phyloP scores from a whole-genome alignment of 2,888 invertebrate genomes.

The Chrysolina haemoptera region DNA sequence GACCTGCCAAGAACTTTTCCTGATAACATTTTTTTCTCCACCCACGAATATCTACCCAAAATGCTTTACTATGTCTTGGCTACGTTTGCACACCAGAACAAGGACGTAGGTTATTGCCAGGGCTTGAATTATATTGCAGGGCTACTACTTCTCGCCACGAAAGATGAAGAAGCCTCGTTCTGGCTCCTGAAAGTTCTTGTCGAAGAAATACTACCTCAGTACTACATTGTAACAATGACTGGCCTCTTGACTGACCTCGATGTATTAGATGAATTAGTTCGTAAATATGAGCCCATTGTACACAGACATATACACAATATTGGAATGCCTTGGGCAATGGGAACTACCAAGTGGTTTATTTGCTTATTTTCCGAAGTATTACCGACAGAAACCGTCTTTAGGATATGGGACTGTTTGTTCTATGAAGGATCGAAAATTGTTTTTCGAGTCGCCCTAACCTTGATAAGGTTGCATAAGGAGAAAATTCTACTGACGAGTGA shows the following conservation, averaged over 20 bases:
- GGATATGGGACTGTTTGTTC: conserved; percentile 97
- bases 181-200: conserved; percentile 94
- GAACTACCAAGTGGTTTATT: conserved; percentile 96
- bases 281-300: conserved; percentile 85
- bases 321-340: conserved; percentile 91
- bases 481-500: conserved; percentile 84
- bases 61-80: conserved; percentile 89
- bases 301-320: conserved; percentile 85
- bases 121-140: conserved; percentile 94
- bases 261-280: conserved; percentile 89
- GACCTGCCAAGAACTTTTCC: conserved; percentile 96
- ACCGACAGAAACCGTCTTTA: conserved; percentile 92
- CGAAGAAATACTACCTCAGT: conserved; percentile 87
- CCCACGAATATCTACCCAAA: conserved; percentile 80
- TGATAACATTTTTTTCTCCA: conserved; percentile 93
- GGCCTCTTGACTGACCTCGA: conserved; percentile 92
- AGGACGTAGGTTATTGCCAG: conserved; percentile 93
- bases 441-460: conserved; percentile 89
- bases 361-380: conserved; percentile 94
- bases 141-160: conserved; percentile 86
- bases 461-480: conserved; percentile 82
- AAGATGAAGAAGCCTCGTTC: conserved; percentile 92
- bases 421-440: conserved; percentile 95
- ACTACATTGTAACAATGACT: conserved; percentile 92
- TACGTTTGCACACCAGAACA: conserved; percentile 91